phyloP scores from a whole-genome alignment of 2,797 vertebrate species.

The Dendrocincla tyrannina region DNA sequence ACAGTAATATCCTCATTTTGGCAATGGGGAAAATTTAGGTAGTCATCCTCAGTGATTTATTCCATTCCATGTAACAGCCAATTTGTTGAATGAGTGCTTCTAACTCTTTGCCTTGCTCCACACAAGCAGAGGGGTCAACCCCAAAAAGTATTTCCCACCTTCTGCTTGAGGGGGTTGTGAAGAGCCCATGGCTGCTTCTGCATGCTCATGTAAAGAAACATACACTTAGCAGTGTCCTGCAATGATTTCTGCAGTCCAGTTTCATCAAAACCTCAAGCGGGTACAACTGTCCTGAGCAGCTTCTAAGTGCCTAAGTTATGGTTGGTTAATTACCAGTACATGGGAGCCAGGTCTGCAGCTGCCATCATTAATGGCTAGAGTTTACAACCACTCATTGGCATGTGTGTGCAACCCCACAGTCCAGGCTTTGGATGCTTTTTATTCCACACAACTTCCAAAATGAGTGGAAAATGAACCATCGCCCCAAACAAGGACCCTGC shows the following conservation, averaged over 20 bases:
- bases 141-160: not conserved
- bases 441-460: not conserved
- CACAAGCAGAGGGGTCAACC: not conserved
- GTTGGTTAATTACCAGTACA: not conserved
- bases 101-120: not conserved
- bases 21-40: not conserved
- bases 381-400: fast-evolving
- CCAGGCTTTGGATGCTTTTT: fast-evolving
- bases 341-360: not conserved
- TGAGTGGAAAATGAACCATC: not conserved
- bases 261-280: not conserved
- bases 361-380: not conserved
- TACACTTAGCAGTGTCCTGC: not conserved
- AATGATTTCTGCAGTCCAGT: not conserved
- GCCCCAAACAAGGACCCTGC: not conserved
- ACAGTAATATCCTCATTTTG: not conserved
- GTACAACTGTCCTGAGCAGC: not conserved
- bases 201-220: fast-evolving
- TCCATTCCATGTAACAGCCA: not conserved
- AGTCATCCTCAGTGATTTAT: not conserved
- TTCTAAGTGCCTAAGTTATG: not conserved
- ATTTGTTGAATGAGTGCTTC: not conserved
- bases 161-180: fast-evolving
- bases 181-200: not conserved
- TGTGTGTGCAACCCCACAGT: fast-evolving